These are phyloP conservation scores for Passer domesticus DNA, from an alignment of 2,113 vertebrate species.

Conservation along the genomic window DNA sequence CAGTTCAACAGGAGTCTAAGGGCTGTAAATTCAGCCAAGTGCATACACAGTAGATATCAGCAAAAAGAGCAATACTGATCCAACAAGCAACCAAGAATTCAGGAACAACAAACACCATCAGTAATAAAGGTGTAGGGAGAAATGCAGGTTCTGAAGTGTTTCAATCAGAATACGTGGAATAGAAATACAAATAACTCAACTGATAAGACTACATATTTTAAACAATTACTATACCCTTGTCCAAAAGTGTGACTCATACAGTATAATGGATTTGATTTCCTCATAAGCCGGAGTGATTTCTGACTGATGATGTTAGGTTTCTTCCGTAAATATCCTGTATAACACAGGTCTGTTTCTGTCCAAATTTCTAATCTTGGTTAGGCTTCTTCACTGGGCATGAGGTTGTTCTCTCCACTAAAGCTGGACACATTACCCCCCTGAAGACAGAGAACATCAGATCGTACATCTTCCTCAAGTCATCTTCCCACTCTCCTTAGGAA, in stretches of 20 bases:
- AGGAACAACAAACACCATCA: not conserved
- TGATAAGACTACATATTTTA: not conserved
- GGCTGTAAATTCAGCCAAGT: not conserved
- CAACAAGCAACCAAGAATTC: not conserved
- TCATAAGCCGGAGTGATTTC: not conserved
- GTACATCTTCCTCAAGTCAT: rapidly evolving
- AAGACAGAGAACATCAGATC: not conserved
- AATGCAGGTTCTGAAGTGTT: not conserved
- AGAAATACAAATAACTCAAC: not conserved
- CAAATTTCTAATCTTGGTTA: not conserved
- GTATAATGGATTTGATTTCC: not conserved
- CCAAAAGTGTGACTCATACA: not conserved
- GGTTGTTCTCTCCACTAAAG: not conserved
- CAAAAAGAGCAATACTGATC: not conserved
- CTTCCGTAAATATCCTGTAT: not conserved
- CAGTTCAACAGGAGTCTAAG: not conserved
- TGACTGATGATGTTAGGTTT: not conserved
- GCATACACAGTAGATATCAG: not conserved
- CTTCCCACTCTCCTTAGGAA: not conserved
- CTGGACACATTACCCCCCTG: not conserved
- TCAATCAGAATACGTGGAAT: not conserved
- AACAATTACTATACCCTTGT: not conserved
- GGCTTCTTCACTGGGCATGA: not conserved
- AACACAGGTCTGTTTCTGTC: not conserved
- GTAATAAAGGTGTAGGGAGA: not conserved